Evolutionary conservation across 2,797 vertebrate species (phyloP), one percentile per base, ranked within the genome.

Genomic region (Pelodytes ibericus): DNA sequence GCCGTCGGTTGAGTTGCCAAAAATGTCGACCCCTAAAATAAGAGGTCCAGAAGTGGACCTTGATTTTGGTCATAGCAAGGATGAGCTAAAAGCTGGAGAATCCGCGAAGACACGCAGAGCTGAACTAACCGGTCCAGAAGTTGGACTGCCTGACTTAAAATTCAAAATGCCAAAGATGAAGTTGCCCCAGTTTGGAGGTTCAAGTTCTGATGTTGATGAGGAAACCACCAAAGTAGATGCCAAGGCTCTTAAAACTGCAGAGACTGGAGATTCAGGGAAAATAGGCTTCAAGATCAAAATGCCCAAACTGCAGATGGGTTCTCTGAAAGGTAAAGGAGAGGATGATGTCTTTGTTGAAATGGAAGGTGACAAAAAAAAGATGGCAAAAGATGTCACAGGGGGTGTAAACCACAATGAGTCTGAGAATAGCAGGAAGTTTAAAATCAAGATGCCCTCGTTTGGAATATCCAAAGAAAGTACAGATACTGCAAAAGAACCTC

Each of bases 231-330:
- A 79, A 75, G 85, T 86, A 66, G 88, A 86, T n/a, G 74, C 83
- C 64, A 88, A 88, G 61, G 58, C 87, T 49, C 84, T 84, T 68
- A 87, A 88, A 15, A 71, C 86, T 1, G 72, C 90, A 62, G 81
- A 88, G 0, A 75, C 74, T 26, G 61, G 68, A 9, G 89, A 89
- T 83, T 80, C n/a, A 1, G 77, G 71, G 59, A 61, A 59, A 31
- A 90, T 89, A 57, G 89, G 86, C 24, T 66, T 84, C 27, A 89
- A 89, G 83, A 65, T 88, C 4, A 93, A 90, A 87, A 88, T 88
- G 74, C 83, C 86, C 20, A 90, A 90, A 71, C 89, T 92, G 51
- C 89, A 90, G 77, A 88, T 90, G 24, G 89, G 89, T 73, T 86
- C 87, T 80, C 87, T 87, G 59, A 92, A 90, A 67, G 87, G 84